A percentile compares a stretch with the other conserved stretches of the same genome.
Conservation (phyloP, 1,140 invertebrate genomes). For the Stenopsyche tienmushanensis region DNA sequence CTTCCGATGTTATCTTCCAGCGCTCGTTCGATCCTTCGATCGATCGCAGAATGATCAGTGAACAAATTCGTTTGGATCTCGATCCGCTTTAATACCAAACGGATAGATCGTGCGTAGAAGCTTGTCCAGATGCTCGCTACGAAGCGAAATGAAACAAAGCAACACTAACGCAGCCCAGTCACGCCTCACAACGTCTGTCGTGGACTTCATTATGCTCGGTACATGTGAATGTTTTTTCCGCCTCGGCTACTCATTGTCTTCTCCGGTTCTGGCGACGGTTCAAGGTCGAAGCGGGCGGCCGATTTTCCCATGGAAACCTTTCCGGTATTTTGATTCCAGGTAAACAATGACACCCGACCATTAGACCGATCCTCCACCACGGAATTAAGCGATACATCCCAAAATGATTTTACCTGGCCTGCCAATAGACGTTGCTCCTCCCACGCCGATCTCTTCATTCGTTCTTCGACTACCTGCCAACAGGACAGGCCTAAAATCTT, state of each 20-base stretch:
- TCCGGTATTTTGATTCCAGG: constrained; percentile 6
- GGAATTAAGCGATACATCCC: too few relatives aligned
- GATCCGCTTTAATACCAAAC: neutral
- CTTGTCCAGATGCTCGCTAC: neutral
- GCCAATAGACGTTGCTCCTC: too few relatives aligned
- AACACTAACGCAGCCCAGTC: neutral
- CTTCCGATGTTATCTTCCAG: too few relatives aligned
- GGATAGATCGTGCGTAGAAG: neutral
- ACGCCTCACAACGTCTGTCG: neutral
- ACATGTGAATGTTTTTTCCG: constrained; percentile 2
- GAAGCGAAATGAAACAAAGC: neutral
- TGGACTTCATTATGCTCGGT: neutral
- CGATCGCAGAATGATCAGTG: too few relatives aligned
- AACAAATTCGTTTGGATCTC: neutral
- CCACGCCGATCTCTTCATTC: too few relatives aligned
- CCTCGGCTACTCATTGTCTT: neutral
- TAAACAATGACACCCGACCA: constrained; percentile 1
- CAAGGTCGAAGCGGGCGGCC: constrained; percentile 6
- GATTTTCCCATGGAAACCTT: constrained; percentile 22
- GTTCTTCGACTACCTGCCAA: too few relatives aligned
- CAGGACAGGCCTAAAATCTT: too few relatives aligned
- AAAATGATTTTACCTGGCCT: too few relatives aligned
- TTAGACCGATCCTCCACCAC: neutral
- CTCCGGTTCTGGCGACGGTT: constrained; percentile 1
- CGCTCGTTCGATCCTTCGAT: too few relatives aligned